These are phyloP conservation scores for Ariolimax columbianus DNA, from an alignment of 2,888 invertebrate species.

Conservation along the genomic window DNA sequence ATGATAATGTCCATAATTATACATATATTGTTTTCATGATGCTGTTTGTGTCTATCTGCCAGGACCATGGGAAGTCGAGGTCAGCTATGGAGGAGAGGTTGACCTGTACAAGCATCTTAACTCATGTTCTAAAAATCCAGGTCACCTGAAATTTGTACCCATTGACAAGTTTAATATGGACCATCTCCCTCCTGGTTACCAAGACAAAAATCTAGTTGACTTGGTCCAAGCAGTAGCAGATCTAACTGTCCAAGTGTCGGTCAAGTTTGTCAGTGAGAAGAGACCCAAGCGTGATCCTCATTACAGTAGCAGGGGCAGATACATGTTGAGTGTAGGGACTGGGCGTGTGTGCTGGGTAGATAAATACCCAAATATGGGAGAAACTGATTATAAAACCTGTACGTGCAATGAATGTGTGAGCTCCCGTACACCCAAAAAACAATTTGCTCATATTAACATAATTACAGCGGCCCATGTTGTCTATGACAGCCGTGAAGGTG, in stretches of 20 bases:
- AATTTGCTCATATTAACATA: no score
- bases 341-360: conserved; percentile 8
- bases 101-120: conserved; percentile 7
- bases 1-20: no score
- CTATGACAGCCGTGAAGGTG: no score
- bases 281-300: neutral
- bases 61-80: conserved; percentile 15
- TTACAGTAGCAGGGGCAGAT: neutral
- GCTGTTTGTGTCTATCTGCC: no score
- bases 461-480: no score
- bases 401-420: no score
- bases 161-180: neutral
- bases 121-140: conserved; percentile 21
- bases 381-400: no score
- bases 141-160: conserved; percentile 3
- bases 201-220: neutral
- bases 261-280: neutral
- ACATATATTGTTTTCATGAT: no score
- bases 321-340: conserved; percentile 1
- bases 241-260: neutral
- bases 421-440: no score
- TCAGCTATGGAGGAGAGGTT: conserved; percentile 30
- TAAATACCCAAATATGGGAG: no score
- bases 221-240: neutral
- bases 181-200: neutral